A percentile compares a stretch with the other conserved stretches of the same genome.
Conservation (phyloP, 2,888 invertebrate genomes). For the Sinopyrophorus schimmeli region DNA sequence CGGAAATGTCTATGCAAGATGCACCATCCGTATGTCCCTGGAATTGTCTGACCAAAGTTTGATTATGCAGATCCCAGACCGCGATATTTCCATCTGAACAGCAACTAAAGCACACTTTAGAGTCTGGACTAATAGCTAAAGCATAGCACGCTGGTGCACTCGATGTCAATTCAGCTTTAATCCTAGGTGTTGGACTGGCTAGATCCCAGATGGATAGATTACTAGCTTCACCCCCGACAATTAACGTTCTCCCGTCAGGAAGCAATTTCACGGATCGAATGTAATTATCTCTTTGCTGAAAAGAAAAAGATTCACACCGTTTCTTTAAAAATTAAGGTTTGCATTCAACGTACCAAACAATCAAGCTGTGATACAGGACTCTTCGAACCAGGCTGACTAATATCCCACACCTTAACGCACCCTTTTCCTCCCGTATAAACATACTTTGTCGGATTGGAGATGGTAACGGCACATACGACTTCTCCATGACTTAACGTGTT, state of each 20-base stretch:
- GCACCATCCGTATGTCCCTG: conserved; percentile 95
- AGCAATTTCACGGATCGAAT: conserved; percentile 92
- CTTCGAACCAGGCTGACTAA: conserved; percentile 83
- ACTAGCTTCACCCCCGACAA: conserved; percentile 95
- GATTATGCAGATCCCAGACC: conserved; percentile 96
- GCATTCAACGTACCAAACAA: conserved; percentile 77
- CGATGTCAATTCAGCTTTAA: conserved; percentile 91
- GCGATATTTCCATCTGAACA: conserved; percentile 97
- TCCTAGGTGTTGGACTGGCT: conserved; percentile 85
- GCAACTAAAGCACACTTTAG: conserved; percentile 96
- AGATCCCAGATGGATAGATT: conserved; percentile 96
- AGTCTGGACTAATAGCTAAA: conserved; percentile 94
- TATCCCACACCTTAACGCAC: conserved; percentile 97
- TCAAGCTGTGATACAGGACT: conserved; percentile 90
- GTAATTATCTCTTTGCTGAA: conserved; percentile 89
- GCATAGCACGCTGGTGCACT: conserved; percentile 96
- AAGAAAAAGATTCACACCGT: conserved; percentile 32
- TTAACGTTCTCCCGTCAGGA: conserved; percentile 89
- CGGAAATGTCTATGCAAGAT: conserved; percentile 93
- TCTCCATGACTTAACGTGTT: conserved; percentile 95
- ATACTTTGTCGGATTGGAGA: conserved; percentile 89
- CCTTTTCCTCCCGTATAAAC: conserved; percentile 97
- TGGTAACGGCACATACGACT: conserved; percentile 96
- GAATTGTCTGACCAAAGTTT: conserved; percentile 86
- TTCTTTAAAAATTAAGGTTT: not conserved